Base-by-base conservation (phyloP, 2,797 vertebrate genomes). In the Trachurus trachurus region DNA sequence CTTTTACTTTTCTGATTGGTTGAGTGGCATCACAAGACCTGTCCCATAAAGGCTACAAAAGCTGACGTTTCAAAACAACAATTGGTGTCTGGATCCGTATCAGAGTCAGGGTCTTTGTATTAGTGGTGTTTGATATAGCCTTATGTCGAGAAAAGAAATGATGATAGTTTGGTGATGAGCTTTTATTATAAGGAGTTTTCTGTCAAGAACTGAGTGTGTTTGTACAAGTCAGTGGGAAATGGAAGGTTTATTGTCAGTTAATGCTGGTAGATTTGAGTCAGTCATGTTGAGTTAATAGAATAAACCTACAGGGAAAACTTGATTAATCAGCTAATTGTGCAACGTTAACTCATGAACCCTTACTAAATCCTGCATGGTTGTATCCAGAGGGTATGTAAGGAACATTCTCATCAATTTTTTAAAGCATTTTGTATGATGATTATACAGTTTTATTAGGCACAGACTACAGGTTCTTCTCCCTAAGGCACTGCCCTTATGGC, bases 341-440 rank as follows among this genome's bases (percentile, higher is more conserved):
- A 9, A 19, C 2, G 5, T 40, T 11, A 60, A 22, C 16, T 8
- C 16, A 31, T 57, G 17, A 52, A 12, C 13, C 49, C 13, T 22
- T 13, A 47, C 50, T 16, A 9, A 21, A 47, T 44, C 12, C 4
- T 22, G 53, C 29, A 19, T 53, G 39, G 26, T 37, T 26, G 13
- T 59, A 39, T 37, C 31, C 21, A 26, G 16, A 22, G 29, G 47
- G 45, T 59, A 60, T 44, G 45, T 42, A 39, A 22, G 21, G 57
- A 57, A 56, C 62, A 57, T 44, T 34, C 42, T 37, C 44, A 74
- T 44, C 15, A 19, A 22, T 34, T 21, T 62, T 31, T 49, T 56
- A 61, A 63, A 73, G 9, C 34, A 58, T 67, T 66, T 49, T 39
- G 34, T 31, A 62, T 67, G 42, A 68, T 57, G 57, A 62, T 66